Conservation (phyloP, 1,140 invertebrate species). For the Formica exsecta region DNA sequence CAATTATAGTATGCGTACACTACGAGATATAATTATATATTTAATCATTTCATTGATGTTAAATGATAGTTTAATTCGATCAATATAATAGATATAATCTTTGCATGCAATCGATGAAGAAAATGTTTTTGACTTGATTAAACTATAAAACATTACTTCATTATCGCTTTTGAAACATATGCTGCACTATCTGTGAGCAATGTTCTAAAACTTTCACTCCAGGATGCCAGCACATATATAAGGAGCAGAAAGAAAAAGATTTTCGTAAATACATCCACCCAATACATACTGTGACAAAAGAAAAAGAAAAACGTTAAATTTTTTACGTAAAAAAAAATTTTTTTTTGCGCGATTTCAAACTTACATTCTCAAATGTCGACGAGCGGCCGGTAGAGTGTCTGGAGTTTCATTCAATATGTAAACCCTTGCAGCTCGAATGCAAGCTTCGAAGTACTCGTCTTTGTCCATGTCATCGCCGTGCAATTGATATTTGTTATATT, state of each 20-base stretch:
- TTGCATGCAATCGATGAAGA: not conserved
- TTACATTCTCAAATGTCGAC: conserved; percentile 92
- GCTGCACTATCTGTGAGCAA: conserved; percentile 73
- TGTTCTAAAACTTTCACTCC: conserved; percentile 81
- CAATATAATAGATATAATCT: conserved; percentile 3
- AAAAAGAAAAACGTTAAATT: conserved; percentile 44
- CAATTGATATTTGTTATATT: conserved; percentile 89
- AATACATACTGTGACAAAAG: conserved; percentile 89
- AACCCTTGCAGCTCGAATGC: conserved; percentile 90
- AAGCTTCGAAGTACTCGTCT: conserved; percentile 91
- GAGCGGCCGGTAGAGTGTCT: conserved; percentile 91
- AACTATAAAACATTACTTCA: conserved; percentile 12
- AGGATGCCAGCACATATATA: conserved; percentile 81
- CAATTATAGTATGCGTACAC: not conserved
- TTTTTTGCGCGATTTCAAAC: conserved; percentile 60
- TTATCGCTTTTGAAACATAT: conserved; percentile 63
- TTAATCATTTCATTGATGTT: conserved; percentile 28
- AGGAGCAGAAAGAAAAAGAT: conserved; percentile 84
- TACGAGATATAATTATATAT: conserved; percentile 4
- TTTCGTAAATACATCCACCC: conserved; percentile 86
- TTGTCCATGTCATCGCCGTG: conserved; percentile 91
- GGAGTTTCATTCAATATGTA: conserved; percentile 94
- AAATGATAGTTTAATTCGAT: conserved; percentile 3
- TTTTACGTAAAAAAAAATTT: conserved; percentile 6
- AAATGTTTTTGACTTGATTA: not conserved